Evolutionary conservation across 2,888 invertebrate species (phyloP).

Genomic region (Eupithecia centaureata): DNA sequence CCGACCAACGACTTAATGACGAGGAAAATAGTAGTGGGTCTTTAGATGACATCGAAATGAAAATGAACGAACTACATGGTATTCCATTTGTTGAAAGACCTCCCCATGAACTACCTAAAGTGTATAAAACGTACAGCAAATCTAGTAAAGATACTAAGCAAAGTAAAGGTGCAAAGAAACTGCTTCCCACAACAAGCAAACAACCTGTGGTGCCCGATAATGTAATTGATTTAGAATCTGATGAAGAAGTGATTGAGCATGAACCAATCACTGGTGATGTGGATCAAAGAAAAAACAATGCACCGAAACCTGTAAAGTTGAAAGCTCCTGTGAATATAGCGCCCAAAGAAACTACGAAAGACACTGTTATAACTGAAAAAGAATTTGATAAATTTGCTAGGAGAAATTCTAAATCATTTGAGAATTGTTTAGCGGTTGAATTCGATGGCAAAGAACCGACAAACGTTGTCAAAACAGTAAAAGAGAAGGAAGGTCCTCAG

Average conservation of each 20-base stretch:
- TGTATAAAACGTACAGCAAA: constrained; percentile 53
- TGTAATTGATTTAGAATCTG: constrained; percentile 55
- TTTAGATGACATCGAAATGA: constrained; percentile 75
- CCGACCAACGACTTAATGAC: constrained; percentile 40
- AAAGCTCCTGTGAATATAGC: constrained; percentile 37
- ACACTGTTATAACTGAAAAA: constrained; percentile 74
- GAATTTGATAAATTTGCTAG: constrained; percentile 79
- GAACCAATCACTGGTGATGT: constrained; percentile 62
- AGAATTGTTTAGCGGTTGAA: constrained; percentile 71
- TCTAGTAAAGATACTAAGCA: constrained; percentile 46
- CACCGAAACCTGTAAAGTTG: constrained; percentile 42
- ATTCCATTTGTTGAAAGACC: constrained; percentile 72
- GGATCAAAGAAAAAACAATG: constrained; percentile 46
- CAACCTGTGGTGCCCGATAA: constrained; percentile 49
- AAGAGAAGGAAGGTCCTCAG: constrained; percentile 63
- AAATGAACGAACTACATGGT: constrained; percentile 79
- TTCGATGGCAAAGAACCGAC: constrained; percentile 66
- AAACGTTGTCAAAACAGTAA: constrained; percentile 66
- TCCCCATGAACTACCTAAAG: constrained; percentile 63
- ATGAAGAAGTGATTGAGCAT: constrained; percentile 63
- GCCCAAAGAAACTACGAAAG: constrained; percentile 53
- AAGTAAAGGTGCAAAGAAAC: constrained; percentile 53
- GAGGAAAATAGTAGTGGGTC: constrained; percentile 44
- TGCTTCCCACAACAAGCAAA: constrained; percentile 55
- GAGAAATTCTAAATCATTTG: constrained; percentile 74